Base-by-base conservation (phyloP, 2,888 invertebrate genomes). In the Ochropacha duplaris region DNA sequence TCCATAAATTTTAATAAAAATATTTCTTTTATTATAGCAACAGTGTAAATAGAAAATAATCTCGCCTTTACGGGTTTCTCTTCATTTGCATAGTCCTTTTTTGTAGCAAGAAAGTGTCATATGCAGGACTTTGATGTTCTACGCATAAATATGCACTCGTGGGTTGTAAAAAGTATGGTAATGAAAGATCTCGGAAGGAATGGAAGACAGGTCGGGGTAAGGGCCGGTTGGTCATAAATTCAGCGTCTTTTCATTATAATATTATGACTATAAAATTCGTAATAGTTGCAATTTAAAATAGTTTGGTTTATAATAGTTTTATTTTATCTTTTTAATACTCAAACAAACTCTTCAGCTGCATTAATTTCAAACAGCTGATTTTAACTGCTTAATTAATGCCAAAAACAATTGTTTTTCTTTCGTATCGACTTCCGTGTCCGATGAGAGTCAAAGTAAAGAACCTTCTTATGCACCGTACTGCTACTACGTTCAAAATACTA, bases 21-120 rank as follows among this genome's bases (percentile, higher is more conserved):
- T 4, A 24, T 36, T 36, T n/a, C 36, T 36, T 36, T 36, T n/a
- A n/a, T 50, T 26, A 28, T 16, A 52, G 19, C 16, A 1, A 16
- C 31, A 11, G 22, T 31, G 31, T 9, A 31, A 16, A 52, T 19
- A 52, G 19, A 31, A 19, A 31, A 28, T 14, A 12, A 1, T 12
- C 31, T 31, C 34, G 31, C 31, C 31, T 22, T 31, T 31, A 24
- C 9, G 24, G 24, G 16, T 16, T 16, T 12, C 31, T 6, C 39
- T n/a, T 39, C 39, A 28, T 31, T 51, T 52, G 31, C 51, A 51
- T 51, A 51, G 52, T 22, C 52, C 52, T 31, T 52, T 51, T 52
- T 52, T 52, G 31, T 52, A 52, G 11, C 19, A 34, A 4, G 52
- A 31, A 52, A 31, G 14, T 52, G 52, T 34, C 52, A 52, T 34